Evolutionary conservation across 2,888 invertebrate species (phyloP).

Genomic region (Chymomyza caudatula): DNA sequence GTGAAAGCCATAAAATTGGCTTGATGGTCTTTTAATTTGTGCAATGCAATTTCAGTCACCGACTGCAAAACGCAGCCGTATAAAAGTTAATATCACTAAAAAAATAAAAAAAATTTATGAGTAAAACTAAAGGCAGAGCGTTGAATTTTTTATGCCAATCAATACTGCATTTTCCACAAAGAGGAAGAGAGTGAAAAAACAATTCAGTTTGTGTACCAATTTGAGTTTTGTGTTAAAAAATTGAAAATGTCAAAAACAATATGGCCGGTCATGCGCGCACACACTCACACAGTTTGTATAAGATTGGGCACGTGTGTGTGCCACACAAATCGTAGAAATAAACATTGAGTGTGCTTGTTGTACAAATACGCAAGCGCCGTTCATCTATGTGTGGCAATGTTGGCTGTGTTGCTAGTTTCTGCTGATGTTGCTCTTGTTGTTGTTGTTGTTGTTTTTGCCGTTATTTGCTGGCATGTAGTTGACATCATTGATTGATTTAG

Average conservation of each 20-base stretch:
- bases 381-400: conserved; percentile 17
- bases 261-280: conserved; percentile 25
- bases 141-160: conserved; percentile 32
- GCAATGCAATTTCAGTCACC: not conserved
- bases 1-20: conserved; percentile 10
- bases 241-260: conserved; percentile 72
- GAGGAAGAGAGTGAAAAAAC: conserved; percentile 27
- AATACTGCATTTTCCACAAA: conserved; percentile 14
- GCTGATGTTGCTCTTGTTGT: not conserved
- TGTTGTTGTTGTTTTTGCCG: conserved; percentile 1
- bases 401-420: conserved; percentile 5
- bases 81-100: conserved; percentile 1
- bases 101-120: not conserved
- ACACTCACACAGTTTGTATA: conserved; percentile 1
- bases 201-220: conserved; percentile 44
- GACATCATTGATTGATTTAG: conserved; percentile 77
- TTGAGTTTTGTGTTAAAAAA: conserved; percentile 69
- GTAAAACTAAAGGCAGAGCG: conserved; percentile 21
- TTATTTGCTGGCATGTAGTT: conserved; percentile 61
- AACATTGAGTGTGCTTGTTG: conserved; percentile 41
- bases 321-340: conserved; percentile 39
- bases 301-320: conserved; percentile 10
- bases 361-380: conserved; percentile 1
- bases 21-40: conserved; percentile 25
- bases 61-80: not conserved